phyloP scores from a whole-genome alignment of 2,888 invertebrate species.

The Lucinisca nassula region DNA sequence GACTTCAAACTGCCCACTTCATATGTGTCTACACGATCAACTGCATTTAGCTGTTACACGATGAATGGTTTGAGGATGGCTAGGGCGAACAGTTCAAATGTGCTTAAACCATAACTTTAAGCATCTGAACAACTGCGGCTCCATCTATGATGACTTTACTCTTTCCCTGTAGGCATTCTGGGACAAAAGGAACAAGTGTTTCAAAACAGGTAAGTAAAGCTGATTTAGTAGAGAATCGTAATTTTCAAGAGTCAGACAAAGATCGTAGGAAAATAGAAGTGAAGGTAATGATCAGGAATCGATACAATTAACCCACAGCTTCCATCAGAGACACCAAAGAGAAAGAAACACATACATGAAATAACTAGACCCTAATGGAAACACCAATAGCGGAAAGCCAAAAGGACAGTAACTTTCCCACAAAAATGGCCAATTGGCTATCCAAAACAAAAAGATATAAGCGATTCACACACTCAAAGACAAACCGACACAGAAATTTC shows the following conservation, averaged over 20 bases:
- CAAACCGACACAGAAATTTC: too few species aligned
- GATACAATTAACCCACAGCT: too few species aligned
- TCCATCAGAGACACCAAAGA: too few species aligned
- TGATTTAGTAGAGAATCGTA: background rate
- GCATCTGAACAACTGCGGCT: background rate
- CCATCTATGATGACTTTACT: background rate
- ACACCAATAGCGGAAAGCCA: too few species aligned
- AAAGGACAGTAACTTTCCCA: too few species aligned
- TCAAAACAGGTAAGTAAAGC: background rate
- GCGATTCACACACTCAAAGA: too few species aligned
- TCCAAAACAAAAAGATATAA: too few species aligned
- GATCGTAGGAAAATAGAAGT: background rate
- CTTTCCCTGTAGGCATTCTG: background rate
- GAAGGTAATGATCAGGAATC: too few species aligned
- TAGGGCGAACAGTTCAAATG: background rate
- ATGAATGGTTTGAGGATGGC: background rate
- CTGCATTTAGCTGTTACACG: background rate
- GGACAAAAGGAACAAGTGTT: background rate
- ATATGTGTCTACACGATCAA: background rate
- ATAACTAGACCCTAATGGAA: too few species aligned
- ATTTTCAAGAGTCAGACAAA: background rate
- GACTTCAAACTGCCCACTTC: background rate
- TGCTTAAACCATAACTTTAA: too few species aligned
- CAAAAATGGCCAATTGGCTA: too few species aligned
- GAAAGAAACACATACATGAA: too few species aligned